A percentile compares a stretch with the other conserved stretches of the same genome.
Evolutionary conservation across 2,797 vertebrate species (phyloP).

Genomic region (Hyperoplus lanceolatus): DNA sequence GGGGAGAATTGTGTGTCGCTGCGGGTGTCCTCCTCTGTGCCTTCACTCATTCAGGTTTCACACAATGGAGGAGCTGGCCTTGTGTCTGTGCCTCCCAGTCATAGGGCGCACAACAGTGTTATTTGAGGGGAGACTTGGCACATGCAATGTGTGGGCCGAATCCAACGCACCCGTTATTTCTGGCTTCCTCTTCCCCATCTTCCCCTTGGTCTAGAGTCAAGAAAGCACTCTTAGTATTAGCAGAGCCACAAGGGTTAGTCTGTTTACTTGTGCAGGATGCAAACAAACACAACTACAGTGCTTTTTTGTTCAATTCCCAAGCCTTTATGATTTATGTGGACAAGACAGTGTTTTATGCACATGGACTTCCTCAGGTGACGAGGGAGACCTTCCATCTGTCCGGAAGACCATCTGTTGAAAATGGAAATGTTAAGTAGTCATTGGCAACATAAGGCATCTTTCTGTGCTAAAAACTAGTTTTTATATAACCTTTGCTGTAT

Average conservation of each 20-base stretch:
- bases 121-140: constrained; percentile 52
- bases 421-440: background rate
- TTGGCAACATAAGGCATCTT: background rate
- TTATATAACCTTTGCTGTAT: background rate
- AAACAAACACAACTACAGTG: background rate
- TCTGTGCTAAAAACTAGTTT: background rate
- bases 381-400: constrained; percentile 1
- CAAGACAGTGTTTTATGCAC: background rate
- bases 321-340: background rate
- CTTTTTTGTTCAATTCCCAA: background rate
- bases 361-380: constrained; percentile 11
- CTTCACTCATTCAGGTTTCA: constrained; percentile 24
- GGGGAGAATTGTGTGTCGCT: constrained; percentile 15
- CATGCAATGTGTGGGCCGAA: constrained; percentile 27
- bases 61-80: constrained; percentile 43
- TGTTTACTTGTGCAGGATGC: constrained; percentile 14
- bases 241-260: constrained; percentile 17
- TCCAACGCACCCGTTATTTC: constrained; percentile 29
- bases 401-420: constrained; percentile 16
- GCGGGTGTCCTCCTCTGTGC: constrained; percentile 28
- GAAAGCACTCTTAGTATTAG: constrained; percentile 12
- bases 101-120: constrained; percentile 22
- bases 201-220: constrained; percentile 23
- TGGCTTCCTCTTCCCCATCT: constrained; percentile 36
- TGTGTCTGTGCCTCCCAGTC: constrained; percentile 54